Evolutionary conservation across 2,797 vertebrate genomes (phyloP), one percentile per base, ranked within the genome.

Genomic region (Acanthiza pusilla): DNA sequence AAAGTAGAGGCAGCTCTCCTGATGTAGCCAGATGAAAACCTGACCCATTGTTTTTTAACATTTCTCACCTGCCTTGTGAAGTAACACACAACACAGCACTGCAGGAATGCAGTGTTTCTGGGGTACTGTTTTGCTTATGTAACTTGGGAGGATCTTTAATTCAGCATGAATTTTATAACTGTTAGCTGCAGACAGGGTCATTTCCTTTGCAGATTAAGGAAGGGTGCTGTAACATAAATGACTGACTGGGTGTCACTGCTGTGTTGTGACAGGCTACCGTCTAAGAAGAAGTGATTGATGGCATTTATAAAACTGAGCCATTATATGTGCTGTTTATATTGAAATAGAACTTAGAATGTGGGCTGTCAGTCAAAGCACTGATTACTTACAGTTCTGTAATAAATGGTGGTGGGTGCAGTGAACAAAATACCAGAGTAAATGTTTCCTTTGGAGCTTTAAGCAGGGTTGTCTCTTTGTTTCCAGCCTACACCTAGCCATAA

Each of bases 191-290:
- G 70, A 84, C 62, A 65, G 0, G 8, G 26, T 36, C 71, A 36
- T 92, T 94, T 88, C 75, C 38, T 96, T 93, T 89, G 78, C 75
- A 85, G 76, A 79, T 72, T 63, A 84, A 87, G 63, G 61, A 72
- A 80, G 73, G 68, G 45, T 89, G 72, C 68, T 51, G 25, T 72
- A 89, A 89, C 19, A 12, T 68, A 77, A 88, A 77, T 85, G 79
- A 92, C 55, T 94, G 87, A 84, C 71, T 71, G 80, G 36, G 29
- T 96, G 77, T 94, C 88, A 91, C 78, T 84, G 51, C 61, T 88
- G 54, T 97, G 93, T 96, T 97, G 94, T 97, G 97, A 97, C 96
- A 94, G 95, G 84, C 60, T 72, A 7, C 94, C 88, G 83, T 91
- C 73, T 96, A 94, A 97, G 81, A 95, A 93, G 77, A 66, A 83